Evolutionary conservation across 2,888 invertebrate genomes (phyloP).

Genomic region (Tridacna gigas): DNA sequence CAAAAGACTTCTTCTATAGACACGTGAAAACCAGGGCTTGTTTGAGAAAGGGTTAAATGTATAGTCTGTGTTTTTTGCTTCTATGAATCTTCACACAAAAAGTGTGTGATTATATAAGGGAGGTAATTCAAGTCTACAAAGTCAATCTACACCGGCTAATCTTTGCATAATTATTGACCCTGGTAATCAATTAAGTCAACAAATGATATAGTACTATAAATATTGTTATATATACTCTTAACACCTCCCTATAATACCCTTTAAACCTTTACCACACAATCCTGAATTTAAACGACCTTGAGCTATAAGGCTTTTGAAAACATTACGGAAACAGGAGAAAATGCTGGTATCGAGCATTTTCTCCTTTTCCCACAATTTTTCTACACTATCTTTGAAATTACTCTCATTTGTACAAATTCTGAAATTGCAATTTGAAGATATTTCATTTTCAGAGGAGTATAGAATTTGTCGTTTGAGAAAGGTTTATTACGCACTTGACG

Average conservation of each 20-base stretch:
- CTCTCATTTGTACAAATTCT: too few species aligned
- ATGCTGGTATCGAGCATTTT: not conserved
- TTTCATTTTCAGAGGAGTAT: too few species aligned
- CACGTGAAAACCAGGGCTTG: too few species aligned
- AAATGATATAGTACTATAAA: conserved; percentile 18
- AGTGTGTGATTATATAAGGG: not conserved
- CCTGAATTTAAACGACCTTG: too few species aligned
- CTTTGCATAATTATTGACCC: conserved; percentile 23
- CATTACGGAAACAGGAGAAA: not conserved
- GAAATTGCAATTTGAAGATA: too few species aligned
- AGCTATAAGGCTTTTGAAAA: not conserved
- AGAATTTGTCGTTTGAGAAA: too few species aligned
- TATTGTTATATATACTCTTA: conserved; percentile 14
- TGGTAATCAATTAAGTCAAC: conserved; percentile 20
- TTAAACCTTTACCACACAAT: not conserved
- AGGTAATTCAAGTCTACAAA: not conserved
- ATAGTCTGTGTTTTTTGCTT: too few species aligned
- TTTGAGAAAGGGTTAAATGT: too few species aligned
- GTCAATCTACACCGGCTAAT: not conserved
- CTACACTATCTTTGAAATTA: not conserved
- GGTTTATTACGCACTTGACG: too few species aligned
- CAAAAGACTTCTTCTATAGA: too few species aligned
- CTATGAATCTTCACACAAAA: too few species aligned
- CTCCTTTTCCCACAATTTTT: not conserved
- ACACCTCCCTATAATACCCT: not conserved